These are phyloP conservation scores for Poeciliopsis occidentalis DNA, from an alignment of 2,113 vertebrate genomes.

Conservation along the genomic window DNA sequence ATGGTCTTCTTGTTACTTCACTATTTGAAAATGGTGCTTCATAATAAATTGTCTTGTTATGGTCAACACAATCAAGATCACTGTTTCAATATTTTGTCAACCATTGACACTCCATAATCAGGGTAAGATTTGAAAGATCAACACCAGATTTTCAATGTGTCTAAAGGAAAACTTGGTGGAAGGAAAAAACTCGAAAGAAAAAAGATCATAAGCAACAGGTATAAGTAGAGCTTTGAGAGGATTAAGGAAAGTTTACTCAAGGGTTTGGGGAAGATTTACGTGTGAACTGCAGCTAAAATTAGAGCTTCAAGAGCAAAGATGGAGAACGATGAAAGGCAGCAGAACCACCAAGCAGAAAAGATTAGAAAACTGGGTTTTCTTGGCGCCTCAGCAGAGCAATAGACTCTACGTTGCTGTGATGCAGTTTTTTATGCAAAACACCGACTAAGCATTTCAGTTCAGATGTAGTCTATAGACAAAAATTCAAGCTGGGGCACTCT, in stretches of 20 bases:
- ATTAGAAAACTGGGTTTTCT: no score
- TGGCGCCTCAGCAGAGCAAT: no score
- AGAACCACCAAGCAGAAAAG: no score
- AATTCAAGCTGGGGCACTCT: no score
- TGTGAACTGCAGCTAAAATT: not conserved
- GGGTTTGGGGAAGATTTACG: not conserved
- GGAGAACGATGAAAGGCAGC: no score
- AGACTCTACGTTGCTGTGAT: no score
- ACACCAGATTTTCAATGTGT: not conserved
- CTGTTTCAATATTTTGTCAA: not conserved
- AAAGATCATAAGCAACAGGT: not conserved
- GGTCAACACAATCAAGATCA: not conserved
- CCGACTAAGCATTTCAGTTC: no score
- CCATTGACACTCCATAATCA: not conserved
- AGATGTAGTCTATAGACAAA: no score
- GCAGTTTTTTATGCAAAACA: no score
- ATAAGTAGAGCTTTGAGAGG: not conserved
- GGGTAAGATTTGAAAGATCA: no score
- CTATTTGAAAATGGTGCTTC: not conserved
- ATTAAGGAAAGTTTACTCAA: not conserved
- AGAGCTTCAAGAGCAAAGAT: not conserved
- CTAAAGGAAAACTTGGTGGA: not conserved
- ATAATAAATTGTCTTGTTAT: not conserved
- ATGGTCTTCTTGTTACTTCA: not conserved
- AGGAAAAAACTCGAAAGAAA: not conserved